phyloP scores from a whole-genome alignment of 2,113 vertebrate genomes.

The Perca flavescens region DNA sequence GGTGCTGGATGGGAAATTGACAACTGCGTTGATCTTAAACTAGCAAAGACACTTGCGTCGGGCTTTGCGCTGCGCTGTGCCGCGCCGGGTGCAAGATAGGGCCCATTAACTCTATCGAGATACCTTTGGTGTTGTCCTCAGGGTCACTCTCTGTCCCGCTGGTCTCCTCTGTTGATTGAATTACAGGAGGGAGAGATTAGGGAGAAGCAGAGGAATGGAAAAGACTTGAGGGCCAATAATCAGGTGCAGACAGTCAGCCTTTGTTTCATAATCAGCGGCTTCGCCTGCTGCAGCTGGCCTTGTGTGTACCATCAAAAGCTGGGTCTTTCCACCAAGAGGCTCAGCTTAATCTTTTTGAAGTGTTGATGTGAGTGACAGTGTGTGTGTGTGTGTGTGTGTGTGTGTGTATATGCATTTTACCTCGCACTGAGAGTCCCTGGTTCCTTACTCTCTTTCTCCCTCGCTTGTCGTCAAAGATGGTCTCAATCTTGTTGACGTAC shows the following conservation, averaged over 20 bases:
- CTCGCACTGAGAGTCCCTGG: slow-evolving; percentile 84
- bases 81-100: too few species aligned
- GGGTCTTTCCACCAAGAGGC: slow-evolving; percentile 65
- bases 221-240: slow-evolving; percentile 56
- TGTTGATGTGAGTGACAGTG: slow-evolving; percentile 45
- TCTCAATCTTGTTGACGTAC: slow-evolving; percentile 93
- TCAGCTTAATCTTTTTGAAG: slow-evolving; percentile 51
- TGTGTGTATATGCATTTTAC: slow-evolving; percentile 71
- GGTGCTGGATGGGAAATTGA: too few species aligned
- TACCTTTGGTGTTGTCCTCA: slow-evolving; percentile 93
- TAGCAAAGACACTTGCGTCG: too few species aligned
- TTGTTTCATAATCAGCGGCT: slow-evolving; percentile 66
- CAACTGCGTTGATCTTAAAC: too few species aligned
- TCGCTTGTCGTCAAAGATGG: slow-evolving; percentile 94
- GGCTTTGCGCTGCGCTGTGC: too few species aligned
- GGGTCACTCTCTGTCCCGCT: slow-evolving; percentile 95
- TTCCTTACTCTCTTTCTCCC: slow-evolving; percentile 92
- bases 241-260: slow-evolving; percentile 66
- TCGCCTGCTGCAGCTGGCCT: slow-evolving; percentile 39
- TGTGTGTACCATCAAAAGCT: slow-evolving; percentile 51
- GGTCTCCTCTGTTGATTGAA: slow-evolving; percentile 90
- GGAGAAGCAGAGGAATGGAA: slow-evolving; percentile 43
- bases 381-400: background rate
- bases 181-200: slow-evolving; percentile 45
- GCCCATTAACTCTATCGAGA: slow-evolving; percentile 14